These are phyloP conservation scores for Patella depressa DNA, from an alignment of 2,888 invertebrate genomes.

Conservation along the genomic window DNA sequence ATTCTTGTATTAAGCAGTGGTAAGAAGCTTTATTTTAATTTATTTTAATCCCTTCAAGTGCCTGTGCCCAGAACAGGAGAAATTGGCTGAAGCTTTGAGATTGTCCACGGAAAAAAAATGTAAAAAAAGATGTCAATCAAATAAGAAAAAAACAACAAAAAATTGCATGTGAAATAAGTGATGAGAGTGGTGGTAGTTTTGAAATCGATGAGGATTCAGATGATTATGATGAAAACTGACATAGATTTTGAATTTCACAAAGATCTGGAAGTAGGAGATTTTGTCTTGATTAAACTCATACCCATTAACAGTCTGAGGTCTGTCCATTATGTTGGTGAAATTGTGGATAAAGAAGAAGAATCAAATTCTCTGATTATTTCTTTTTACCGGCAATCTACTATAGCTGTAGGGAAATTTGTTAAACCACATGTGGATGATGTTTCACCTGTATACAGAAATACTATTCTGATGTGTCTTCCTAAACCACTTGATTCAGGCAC, in stretches of 20 bases:
- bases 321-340: not conserved
- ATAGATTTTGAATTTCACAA: not conserved
- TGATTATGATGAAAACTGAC: not conserved
- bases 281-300: not conserved
- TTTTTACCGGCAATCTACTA: not conserved
- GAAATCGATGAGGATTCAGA: not conserved
- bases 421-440: not conserved
- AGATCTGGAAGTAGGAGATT: not conserved
- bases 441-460: not conserved
- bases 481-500: not conserved
- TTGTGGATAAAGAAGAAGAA: not conserved
- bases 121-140: not conserved
- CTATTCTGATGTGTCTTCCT: not conserved
- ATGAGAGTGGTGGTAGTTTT: not conserved
- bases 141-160: not conserved
- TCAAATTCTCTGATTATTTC: not conserved
- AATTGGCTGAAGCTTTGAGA: no score
- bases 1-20: no score
- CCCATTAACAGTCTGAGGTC: not conserved
- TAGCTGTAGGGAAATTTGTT: not conserved
- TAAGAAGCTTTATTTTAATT: no score
- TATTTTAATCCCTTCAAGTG: no score
- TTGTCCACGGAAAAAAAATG: not conserved
- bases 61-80: not conserved
- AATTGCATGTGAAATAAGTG: not conserved